Evolutionary conservation across 1,140 invertebrate species (phyloP).

Genomic region (Anthonomus grandis): DNA sequence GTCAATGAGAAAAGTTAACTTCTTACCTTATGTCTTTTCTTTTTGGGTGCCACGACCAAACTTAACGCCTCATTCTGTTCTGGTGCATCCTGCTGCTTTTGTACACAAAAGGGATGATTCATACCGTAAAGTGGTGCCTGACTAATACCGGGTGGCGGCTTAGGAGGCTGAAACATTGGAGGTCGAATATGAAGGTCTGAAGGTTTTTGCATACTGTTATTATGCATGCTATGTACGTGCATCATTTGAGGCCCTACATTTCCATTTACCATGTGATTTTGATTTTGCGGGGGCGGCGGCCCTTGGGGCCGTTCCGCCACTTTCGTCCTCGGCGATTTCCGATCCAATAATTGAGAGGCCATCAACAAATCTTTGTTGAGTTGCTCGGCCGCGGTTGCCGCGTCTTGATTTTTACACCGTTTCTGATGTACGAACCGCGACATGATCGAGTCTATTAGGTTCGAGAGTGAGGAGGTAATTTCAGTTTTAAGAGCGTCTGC

Average conservation of each 20-base stretch:
- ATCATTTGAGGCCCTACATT: slow-evolving; percentile 42
- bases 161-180: slow-evolving; percentile 77
- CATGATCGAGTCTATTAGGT: slow-evolving; percentile 85
- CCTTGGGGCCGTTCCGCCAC: slow-evolving; percentile 64
- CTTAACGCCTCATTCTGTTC: slow-evolving; percentile 94
- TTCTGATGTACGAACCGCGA: slow-evolving; percentile 79
- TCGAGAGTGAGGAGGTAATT: slow-evolving; percentile 77
- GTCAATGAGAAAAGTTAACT: too few species aligned
- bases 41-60: slow-evolving; percentile 90
- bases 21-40: slow-evolving; percentile 85
- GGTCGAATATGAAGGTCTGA: slow-evolving; percentile 60
- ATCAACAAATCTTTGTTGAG: slow-evolving; percentile 75
- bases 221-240: slow-evolving; percentile 38
- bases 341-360: slow-evolving; percentile 74
- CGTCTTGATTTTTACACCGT: slow-evolving; percentile 72
- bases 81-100: slow-evolving; percentile 61
- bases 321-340: slow-evolving; percentile 79
- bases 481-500: slow-evolving; percentile 87
- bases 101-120: slow-evolving; percentile 67
- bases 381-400: slow-evolving; percentile 71
- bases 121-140: slow-evolving; percentile 62
- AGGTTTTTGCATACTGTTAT: slow-evolving; percentile 59
- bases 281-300: slow-evolving; percentile 48
- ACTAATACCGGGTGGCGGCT: slow-evolving; percentile 68
- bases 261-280: slow-evolving; percentile 47